phyloP scores from a whole-genome alignment of 92 coral and sea anemone genomes.

The Porites evermanni region DNA sequence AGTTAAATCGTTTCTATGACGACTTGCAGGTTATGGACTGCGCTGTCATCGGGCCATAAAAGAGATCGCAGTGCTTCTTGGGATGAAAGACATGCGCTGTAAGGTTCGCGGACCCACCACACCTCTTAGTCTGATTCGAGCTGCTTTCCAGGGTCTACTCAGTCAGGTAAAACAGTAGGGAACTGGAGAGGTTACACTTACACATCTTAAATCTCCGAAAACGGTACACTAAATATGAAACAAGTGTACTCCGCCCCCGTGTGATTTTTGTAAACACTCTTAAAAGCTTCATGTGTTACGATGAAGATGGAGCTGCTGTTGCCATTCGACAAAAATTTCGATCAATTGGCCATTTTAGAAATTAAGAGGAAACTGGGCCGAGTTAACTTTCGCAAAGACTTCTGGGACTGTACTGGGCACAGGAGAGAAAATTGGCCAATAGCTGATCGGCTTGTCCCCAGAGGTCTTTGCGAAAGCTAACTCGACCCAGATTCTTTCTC shows the following conservation, averaged over 20 bases:
- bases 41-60: slow-evolving; percentile 96
- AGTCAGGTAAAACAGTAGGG: slow-evolving; percentile 80
- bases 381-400: too few species aligned
- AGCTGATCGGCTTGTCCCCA: too few species aligned
- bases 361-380: too few species aligned
- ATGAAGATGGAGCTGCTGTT: too few species aligned
- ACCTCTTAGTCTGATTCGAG: slow-evolving; percentile 94
- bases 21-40: slow-evolving; percentile 84
- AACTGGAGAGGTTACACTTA: neutral
- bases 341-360: too few species aligned
- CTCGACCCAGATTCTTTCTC: too few species aligned
- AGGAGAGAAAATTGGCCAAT: too few species aligned
- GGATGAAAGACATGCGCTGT: slow-evolving; percentile 98
- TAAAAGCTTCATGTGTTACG: too few species aligned
- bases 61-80: slow-evolving; percentile 90
- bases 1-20: neutral
- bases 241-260: neutral
- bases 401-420: too few species aligned
- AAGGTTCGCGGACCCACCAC: slow-evolving; percentile 93
- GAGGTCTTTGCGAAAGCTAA: too few species aligned
- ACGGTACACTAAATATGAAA: neutral
- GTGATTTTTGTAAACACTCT: too few species aligned
- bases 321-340: too few species aligned
- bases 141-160: slow-evolving; percentile 90
- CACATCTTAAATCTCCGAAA: neutral